Evolutionary conservation across 2,888 invertebrate genomes (phyloP), one percentile per base, ranked within the genome.

Genomic region (Leucoma salicis): DNA sequence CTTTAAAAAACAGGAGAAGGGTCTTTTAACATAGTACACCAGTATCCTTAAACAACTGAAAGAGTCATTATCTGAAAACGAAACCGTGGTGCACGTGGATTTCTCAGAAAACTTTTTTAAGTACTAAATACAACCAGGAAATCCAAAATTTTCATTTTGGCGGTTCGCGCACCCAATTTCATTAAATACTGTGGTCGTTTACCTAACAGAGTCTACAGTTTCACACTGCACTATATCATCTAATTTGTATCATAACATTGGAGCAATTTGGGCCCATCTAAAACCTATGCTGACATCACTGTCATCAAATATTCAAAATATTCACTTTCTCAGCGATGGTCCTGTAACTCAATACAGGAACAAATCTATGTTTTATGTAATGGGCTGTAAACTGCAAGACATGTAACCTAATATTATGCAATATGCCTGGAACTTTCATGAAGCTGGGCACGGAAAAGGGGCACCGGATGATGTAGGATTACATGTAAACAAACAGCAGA

Each of bases 61-160:
- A 35, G 32, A 51, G 6, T 49, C 49, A 28, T 37, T 60, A 6
- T 34, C 48, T 14, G 55, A 56, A 33, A 36, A 21, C 14, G 49
- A 45, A 7, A 37, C 38, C 13, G 11, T 39, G 0, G 42, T 63
- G 12, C 56, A 59, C 38, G 55, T 60, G 53, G 63, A 78, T 44
- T 79, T 82, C 51, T 57, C 63, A 1, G 75, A 78, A 58, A 80
- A 79, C 40, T 78, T 63, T 54, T 43, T n/a, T n/a, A n/a, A n/a
- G 37, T 14, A 43, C 41, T 13, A 50, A 50, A 50, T 50, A 71
- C 53, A 46, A 42, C 29, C 35, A 59, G 37, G 77, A 79, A 59
- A 72, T 77, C 3, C 75, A 81, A 39, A 18, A 35, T 1, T 50
- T 46, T 14, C 46, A 50, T 33, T 50, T 44, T 14, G 50, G 74